A percentile compares a stretch with the other conserved stretches of the same genome.
These are phyloP conservation scores for Pollenia angustigena DNA, from an alignment of 2,888 invertebrate species.

Conservation along the genomic window DNA sequence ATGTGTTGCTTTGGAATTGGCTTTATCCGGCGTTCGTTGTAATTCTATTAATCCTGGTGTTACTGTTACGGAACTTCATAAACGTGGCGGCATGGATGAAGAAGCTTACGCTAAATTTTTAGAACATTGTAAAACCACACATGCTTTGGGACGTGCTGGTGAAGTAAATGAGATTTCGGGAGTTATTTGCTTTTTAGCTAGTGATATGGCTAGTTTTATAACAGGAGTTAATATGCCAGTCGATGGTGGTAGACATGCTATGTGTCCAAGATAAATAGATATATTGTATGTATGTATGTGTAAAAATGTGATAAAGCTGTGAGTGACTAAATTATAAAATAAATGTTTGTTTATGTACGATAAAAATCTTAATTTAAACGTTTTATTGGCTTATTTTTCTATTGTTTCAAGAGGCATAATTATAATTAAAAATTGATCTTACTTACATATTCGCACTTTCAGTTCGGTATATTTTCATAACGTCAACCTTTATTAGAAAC, in stretches of 20 bases:
- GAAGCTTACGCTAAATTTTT: constrained; percentile 93
- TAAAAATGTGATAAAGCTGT: background rate
- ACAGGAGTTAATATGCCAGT: constrained; percentile 95
- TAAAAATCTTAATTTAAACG: too few relatives aligned
- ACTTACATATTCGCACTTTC: too few relatives aligned
- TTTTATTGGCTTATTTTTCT: too few relatives aligned
- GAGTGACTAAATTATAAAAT: background rate
- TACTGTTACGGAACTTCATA: constrained; percentile 93
- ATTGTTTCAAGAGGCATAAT: too few relatives aligned
- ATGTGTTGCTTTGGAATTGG: constrained; percentile 95
- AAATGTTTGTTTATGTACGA: background rate
- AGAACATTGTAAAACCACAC: constrained; percentile 92
- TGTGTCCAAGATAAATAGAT: constrained; percentile 90
- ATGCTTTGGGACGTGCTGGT: constrained; percentile 95
- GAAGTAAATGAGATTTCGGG: constrained; percentile 93
- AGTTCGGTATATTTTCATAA: too few relatives aligned
- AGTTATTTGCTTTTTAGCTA: constrained; percentile 95
- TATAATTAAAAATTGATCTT: too few relatives aligned
- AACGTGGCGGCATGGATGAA: constrained; percentile 91
- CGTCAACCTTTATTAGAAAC: too few relatives aligned
- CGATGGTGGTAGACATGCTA: constrained; percentile 96
- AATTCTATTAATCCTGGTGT: constrained; percentile 97
- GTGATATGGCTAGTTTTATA: constrained; percentile 93
- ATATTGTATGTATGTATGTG: background rate
- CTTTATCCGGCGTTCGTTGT: constrained; percentile 92